These are phyloP conservation scores for Enchytraeus crypticus DNA, from an alignment of 2,888 invertebrate genomes.

Conservation along the genomic window DNA sequence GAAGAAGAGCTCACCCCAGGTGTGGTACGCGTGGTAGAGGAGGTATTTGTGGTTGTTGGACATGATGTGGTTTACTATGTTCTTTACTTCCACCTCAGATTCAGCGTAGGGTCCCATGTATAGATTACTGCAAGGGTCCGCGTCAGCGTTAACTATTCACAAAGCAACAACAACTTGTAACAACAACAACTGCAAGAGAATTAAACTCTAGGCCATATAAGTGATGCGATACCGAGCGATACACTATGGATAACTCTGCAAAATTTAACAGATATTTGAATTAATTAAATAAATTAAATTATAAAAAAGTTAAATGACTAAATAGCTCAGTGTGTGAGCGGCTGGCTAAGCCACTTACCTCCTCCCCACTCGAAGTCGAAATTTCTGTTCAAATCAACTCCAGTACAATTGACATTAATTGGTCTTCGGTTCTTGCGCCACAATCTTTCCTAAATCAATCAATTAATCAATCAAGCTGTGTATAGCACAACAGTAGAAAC, in stretches of 20 bases:
- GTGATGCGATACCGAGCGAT: background rate
- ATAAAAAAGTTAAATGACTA: too few relatives aligned
- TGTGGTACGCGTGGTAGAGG: constrained; percentile 19
- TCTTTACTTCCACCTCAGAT: constrained; percentile 17
- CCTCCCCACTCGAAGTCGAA: constrained; percentile 24
- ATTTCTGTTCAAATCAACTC: constrained; percentile 24
- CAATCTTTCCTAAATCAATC: constrained; percentile 16
- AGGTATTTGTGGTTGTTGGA: constrained; percentile 3
- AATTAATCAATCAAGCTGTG: too few relatives aligned
- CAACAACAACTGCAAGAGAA: background rate
- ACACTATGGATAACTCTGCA: too few relatives aligned
- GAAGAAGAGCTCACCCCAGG: constrained; percentile 17
- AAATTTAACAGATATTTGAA: too few relatives aligned
- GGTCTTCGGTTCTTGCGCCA: constrained; percentile 24
- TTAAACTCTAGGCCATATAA: background rate
- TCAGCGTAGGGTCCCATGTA: constrained; percentile 16
- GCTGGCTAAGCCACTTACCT: constrained; percentile 9
- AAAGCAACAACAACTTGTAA: background rate
- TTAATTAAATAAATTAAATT: too few relatives aligned
- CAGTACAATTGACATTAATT: constrained; percentile 12
- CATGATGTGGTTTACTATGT: constrained; percentile 14
- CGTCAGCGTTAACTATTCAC: background rate
- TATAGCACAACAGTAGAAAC: too few relatives aligned
- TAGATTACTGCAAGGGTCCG: constrained; percentile 15
- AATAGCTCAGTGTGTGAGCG: too few relatives aligned